Percentiles rank a stretch among this genome's conserved stretches.
Conservation (phyloP, 2,888 invertebrate genomes). For the Ochlodes sylvanus region DNA sequence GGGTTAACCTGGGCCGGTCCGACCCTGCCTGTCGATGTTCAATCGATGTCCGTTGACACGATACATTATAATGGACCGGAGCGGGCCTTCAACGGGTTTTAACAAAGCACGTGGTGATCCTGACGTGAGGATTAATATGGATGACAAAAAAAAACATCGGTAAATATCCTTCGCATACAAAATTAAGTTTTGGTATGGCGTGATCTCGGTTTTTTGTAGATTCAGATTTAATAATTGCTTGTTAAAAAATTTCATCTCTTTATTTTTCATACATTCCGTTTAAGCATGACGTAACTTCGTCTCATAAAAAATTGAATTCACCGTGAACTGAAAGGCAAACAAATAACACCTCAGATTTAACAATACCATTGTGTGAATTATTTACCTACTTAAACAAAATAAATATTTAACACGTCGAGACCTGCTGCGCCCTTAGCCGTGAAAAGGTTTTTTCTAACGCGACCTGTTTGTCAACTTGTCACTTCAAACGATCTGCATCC, state of each 20-base stretch:
- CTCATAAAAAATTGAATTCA: constrained; percentile 21
- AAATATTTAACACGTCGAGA: constrained; percentile 32
- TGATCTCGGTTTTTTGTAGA: constrained; percentile 28
- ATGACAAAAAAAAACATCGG: constrained; percentile 70
- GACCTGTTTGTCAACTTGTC: constrained; percentile 60
- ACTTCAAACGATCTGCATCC: constrained; percentile 53
- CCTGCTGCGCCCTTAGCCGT: constrained; percentile 32
- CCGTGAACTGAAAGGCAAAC: constrained; percentile 15
- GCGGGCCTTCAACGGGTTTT: constrained; percentile 77
- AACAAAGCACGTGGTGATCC: constrained; percentile 83
- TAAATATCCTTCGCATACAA: constrained; percentile 72
- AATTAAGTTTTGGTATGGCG: constrained; percentile 64
- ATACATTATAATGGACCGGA: constrained; percentile 82
- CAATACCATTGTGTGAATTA: constrained; percentile 23
- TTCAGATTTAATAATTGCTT: constrained; percentile 62
- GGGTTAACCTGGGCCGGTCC: constrained; percentile 71
- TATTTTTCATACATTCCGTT: constrained; percentile 11
- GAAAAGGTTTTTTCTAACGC: constrained; percentile 36
- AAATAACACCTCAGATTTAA: constrained; percentile 22
- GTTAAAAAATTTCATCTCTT: constrained; percentile 40
- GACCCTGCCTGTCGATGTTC: constrained; percentile 75
- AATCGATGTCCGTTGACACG: constrained; percentile 84
- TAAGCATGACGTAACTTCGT: constrained; percentile 8
- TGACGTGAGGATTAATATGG: constrained; percentile 83
- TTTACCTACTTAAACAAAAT: constrained; percentile 37